Conservation (phyloP, 2,888 invertebrate species). For the Adelphocoris suturalis region DNA sequence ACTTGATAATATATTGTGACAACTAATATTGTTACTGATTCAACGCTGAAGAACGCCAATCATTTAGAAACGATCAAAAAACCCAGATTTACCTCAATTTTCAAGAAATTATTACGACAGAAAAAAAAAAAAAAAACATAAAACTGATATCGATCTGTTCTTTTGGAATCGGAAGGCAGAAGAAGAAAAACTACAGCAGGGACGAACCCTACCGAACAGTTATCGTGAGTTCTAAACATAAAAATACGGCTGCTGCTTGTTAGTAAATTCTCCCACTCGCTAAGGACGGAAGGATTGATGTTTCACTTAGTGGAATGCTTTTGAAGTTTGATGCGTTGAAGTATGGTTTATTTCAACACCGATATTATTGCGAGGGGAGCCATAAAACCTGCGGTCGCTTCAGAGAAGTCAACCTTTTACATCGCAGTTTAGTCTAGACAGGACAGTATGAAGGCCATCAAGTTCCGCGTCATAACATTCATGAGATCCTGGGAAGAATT, state of each 20-base stretch:
- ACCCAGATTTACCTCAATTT: no score
- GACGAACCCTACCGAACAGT: neutral
- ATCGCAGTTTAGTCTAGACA: conserved; percentile 53
- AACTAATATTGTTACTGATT: no score
- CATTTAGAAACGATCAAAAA: no score
- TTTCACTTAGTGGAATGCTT: conserved; percentile 35
- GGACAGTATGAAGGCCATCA: conserved; percentile 43
- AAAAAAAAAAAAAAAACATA: no score
- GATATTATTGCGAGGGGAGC: neutral
- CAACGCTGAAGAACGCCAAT: no score
- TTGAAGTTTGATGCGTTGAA: conserved; percentile 32
- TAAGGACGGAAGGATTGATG: conserved; percentile 11
- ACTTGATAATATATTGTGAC: no score
- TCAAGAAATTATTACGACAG: no score
- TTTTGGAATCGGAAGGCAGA: neutral
- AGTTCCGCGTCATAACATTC: conserved; percentile 43
- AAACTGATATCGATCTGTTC: neutral
- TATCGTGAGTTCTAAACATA: neutral
- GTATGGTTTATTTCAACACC: conserved; percentile 8
- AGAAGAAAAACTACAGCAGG: neutral
- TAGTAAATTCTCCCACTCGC: neutral
- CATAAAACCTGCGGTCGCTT: conserved; percentile 22
- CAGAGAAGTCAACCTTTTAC: conserved; percentile 21
- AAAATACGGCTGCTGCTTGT: conserved; percentile 1
- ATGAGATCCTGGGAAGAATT: conserved; percentile 7